Base-by-base conservation (phyloP, 2,888 invertebrate species). In the Eretmocerus hayati region DNA sequence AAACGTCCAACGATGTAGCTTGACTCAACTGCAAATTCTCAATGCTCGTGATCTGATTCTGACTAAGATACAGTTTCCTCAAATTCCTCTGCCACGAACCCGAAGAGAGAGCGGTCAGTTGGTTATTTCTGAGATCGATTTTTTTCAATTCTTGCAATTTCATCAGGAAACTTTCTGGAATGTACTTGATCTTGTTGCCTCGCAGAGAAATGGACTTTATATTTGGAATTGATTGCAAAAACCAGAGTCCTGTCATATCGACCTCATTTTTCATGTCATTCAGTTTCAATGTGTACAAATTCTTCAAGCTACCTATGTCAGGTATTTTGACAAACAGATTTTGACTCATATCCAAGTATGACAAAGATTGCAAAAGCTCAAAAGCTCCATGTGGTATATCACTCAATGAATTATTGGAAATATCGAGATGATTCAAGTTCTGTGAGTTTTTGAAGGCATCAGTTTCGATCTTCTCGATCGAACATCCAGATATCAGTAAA, bases 331-430 rank as follows among this genome's bases (percentile, higher is more conserved):
- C 5, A 13, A 53, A 30, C 13, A 23, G 2, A 42, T 53, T 53
- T 4, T 15, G 4, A 31, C 37, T 44, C 9, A 53, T 33, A 31
- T 37, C 30, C 13, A 53, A 26, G 2, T 9, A 42, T 9, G 3
- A 6, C 8, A 52, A 20, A 15, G 22, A 20, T 15, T 19, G 38
- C 13, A 53, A 13, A 5, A 40, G 39, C 9, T 22, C 21, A 30
- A 56, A 54, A 8, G 42, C 26, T 5, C 35, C 42, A 33, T 41
- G 20, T 15, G 31, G 33, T 11, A 57, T 40, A 8, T 36, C 18
- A 8, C n/a, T 23, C 3, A 57, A 32, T 2, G 40, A 2, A 44
- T 57, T 57, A 11, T 36, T 20, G 2, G 57, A 54, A 2, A 57
- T 33, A 40, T 55, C 48, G 15, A 55, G 44, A 11, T 11, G 9